phyloP scores from a whole-genome alignment of 2,113 vertebrate species.

The Cavia aperea region DNA sequence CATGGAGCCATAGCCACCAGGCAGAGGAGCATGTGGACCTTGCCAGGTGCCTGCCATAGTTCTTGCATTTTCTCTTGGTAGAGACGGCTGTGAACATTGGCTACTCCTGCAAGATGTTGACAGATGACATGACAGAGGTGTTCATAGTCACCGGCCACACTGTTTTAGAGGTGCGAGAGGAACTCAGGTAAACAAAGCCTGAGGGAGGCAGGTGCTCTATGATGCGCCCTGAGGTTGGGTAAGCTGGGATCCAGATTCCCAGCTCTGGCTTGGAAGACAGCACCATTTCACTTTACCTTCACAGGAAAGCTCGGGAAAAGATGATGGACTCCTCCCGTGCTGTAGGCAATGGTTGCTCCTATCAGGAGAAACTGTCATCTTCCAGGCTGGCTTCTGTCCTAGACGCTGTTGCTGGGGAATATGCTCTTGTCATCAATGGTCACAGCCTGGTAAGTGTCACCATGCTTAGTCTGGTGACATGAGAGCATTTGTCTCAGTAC shows the following conservation, averaged over 20 bases:
- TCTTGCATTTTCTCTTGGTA: conserved; percentile 57
- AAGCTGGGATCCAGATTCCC: too few species aligned
- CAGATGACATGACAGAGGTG: conserved; percentile 89
- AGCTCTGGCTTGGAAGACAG: neutral
- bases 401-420: conserved; percentile 89
- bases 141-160: conserved; percentile 90
- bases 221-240: fast-evolving
- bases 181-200: conserved; percentile 81
- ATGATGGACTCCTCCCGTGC: conserved; percentile 79
- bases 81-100: conserved; percentile 95
- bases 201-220: fast-evolving
- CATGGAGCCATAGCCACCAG: neutral
- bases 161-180: conserved; percentile 89
- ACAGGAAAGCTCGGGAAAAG: conserved; percentile 86
- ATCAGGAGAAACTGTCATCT: conserved; percentile 71
- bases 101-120: conserved; percentile 97
- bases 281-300: fast-evolving
- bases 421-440: conserved; percentile 89
- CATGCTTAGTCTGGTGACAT: fast-evolving
- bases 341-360: conserved; percentile 79
- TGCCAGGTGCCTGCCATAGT: neutral
- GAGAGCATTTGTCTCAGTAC: fast-evolving
- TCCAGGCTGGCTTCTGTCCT: conserved; percentile 78
- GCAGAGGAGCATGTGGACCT: neutral
- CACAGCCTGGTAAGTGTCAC: conserved; percentile 88